Conservation (phyloP, 2,888 invertebrate genomes). For the Eristalis arbustorum region DNA sequence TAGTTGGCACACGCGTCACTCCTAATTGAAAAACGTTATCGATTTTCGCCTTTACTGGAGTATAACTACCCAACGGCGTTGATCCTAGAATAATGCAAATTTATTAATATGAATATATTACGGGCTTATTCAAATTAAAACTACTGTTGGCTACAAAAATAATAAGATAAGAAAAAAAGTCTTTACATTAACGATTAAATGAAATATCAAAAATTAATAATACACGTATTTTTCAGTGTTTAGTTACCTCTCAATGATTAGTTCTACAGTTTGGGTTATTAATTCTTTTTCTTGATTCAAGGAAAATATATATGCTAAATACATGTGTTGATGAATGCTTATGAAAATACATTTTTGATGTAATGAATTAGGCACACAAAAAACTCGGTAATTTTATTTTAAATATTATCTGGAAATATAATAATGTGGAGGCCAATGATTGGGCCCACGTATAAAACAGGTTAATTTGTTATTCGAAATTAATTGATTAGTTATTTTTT, state of each 20-base stretch:
- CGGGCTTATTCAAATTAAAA: neutral
- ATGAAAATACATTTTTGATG: constrained; percentile 58
- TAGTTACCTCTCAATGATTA: constrained; percentile 65
- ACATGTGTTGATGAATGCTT: constrained; percentile 49
- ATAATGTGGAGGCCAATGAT: constrained; percentile 51
- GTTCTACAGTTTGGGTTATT: constrained; percentile 41
- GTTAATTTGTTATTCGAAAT: neutral
- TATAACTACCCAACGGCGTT: constrained; percentile 90
- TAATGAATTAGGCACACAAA: constrained; percentile 54
- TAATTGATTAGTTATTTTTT: neutral
- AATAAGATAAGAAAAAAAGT: neutral
- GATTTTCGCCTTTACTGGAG: constrained; percentile 88
- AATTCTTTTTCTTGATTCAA: constrained; percentile 43
- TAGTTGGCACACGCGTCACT: constrained; percentile 84
- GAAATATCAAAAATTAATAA: too few species aligned
- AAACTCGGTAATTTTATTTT: constrained; percentile 51
- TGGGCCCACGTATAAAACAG: neutral
- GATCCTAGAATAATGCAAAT: constrained; percentile 76
- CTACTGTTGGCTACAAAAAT: neutral
- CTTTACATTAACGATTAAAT: constrained; percentile 24
- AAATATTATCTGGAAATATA: constrained; percentile 69
- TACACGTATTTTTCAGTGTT: constrained; percentile 49
- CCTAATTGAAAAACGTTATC: constrained; percentile 89
- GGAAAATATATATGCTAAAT: constrained; percentile 61
- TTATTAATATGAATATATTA: constrained; percentile 16